Base-by-base conservation (phyloP, 64 coral and sea anemone genomes). In the Porites australiensis region DNA sequence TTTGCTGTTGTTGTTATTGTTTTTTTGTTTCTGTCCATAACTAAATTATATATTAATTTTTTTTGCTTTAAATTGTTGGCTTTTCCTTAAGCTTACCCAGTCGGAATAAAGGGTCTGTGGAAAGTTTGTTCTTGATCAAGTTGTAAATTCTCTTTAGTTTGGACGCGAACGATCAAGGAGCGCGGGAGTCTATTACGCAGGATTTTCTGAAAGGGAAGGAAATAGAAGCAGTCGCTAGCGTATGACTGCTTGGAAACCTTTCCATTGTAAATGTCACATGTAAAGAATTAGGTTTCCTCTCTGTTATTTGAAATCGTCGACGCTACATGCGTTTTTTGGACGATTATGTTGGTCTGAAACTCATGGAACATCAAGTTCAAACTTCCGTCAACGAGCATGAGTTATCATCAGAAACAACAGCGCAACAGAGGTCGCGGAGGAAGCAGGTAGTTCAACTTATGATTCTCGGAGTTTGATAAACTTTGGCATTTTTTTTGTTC, bases 171-270 rank as follows among this genome's bases (percentile, higher is more conserved):
- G 51, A 8, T 5, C 81, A 51, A 84, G 61, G 2, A 22, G 44
- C 81, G 81, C 81, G 81, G 81, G 81, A 84, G 81, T 63, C 62
- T 51, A 50, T 50, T 84, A 84, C 81, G 81, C 62, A 84, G 81
- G 80, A 84, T 68, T 68, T n/a, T 84, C 50, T 68, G 81, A 68
- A 84, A 66, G 81, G 81, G 7, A 84, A 84, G 81, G 81, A 84
- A 84, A 84, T 84, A 67, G 62, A 69, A 50, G 62, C 81, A n/a
- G 81, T 84, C 81, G 79, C 18, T 22, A 5, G 14, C n/a, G 18
- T 21, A 68, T 84, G 63, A 84, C 81, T 84, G 61, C 81, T 50
- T 69, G 65, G 27, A 84, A 84, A 84, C 45, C 81, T 84, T 84
- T 84, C 62, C 81, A 67, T 20, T 4, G 81, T 84, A 50, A 67